Evolutionary conservation across 2,888 invertebrate genomes (phyloP).

Genomic region (Dolomedes plantarius): DNA sequence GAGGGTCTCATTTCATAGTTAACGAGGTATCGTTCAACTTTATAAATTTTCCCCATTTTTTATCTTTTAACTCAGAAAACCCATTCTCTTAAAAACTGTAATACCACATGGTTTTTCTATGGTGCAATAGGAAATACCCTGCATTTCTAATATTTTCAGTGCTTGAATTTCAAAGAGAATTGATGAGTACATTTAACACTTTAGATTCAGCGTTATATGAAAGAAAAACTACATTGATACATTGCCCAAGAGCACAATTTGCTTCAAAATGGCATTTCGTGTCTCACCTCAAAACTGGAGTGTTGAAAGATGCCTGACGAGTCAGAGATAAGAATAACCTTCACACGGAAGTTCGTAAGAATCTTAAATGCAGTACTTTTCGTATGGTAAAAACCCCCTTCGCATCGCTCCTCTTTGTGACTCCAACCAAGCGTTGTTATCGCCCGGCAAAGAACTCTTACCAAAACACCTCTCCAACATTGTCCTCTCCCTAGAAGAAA

Average conservation of each 20-base stretch:
- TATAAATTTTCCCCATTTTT: too few relatives aligned
- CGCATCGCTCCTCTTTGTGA: slow-evolving; percentile 39
- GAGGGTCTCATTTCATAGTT: too few relatives aligned
- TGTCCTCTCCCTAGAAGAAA: slow-evolving; percentile 2
- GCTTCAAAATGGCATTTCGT: neutral
- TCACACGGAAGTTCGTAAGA: slow-evolving; percentile 36
- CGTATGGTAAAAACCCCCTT: slow-evolving; percentile 54
- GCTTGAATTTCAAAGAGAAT: neutral
- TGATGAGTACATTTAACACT: neutral
- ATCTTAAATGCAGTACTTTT: slow-evolving; percentile 41
- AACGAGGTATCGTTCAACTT: too few relatives aligned
- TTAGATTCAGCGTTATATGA: neutral
- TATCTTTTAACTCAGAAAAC: too few relatives aligned
- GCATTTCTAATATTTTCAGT: neutral
- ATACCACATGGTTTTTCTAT: too few relatives aligned
- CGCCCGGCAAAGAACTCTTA: slow-evolving; percentile 39
- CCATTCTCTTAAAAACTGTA: too few relatives aligned
- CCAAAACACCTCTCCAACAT: slow-evolving; percentile 3
- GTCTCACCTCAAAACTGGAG: neutral
- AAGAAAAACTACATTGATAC: neutral
- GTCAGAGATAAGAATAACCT: slow-evolving; percentile 49
- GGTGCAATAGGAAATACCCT: too few relatives aligned
- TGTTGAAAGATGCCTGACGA: slow-evolving; percentile 48
- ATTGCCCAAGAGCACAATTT: neutral
- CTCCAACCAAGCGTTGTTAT: slow-evolving; percentile 56